These are phyloP conservation scores for Sylvietta virens DNA, from an alignment of 2,113 vertebrate species.

Conservation along the genomic window DNA sequence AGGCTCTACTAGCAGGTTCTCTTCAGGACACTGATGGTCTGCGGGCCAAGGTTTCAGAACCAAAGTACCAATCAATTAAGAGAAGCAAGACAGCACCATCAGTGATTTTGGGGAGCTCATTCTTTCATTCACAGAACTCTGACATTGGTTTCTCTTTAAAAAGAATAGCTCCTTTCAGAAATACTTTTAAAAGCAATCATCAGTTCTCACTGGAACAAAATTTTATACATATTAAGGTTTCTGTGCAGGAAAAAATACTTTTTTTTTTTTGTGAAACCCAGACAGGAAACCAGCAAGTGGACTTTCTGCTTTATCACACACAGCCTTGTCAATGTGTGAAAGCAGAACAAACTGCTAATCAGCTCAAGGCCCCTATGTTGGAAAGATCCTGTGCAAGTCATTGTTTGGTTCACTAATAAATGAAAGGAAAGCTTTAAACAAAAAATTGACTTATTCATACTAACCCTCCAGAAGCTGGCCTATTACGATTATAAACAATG, in stretches of 20 bases:
- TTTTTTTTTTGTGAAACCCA: not conserved
- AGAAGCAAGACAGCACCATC: slow-evolving; percentile 1
- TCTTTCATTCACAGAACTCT: slow-evolving; percentile 19
- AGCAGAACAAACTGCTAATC: not conserved
- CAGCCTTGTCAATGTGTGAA: not conserved
- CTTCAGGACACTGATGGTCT: not conserved
- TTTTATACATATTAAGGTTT: not conserved
- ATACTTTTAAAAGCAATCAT: not conserved
- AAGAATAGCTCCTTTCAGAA: not conserved
- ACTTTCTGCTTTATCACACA: not conserved
- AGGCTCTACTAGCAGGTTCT: not conserved
- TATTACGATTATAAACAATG: not conserved
- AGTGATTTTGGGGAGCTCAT: not conserved
- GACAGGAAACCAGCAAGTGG: not conserved
- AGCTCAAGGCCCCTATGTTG: not conserved
- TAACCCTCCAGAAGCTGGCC: not conserved
- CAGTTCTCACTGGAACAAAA: not conserved
- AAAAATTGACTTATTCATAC: not conserved
- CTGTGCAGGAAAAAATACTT: not conserved
- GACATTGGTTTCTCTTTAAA: not conserved
- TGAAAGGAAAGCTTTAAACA: not conserved
- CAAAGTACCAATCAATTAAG: not conserved
- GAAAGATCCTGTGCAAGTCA: not conserved
- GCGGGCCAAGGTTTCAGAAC: slow-evolving; percentile 8
- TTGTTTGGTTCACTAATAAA: not conserved